Conservation (phyloP, 37 sponge, comb jelly and placozoan genomes). For the Geodia barretti region DNA sequence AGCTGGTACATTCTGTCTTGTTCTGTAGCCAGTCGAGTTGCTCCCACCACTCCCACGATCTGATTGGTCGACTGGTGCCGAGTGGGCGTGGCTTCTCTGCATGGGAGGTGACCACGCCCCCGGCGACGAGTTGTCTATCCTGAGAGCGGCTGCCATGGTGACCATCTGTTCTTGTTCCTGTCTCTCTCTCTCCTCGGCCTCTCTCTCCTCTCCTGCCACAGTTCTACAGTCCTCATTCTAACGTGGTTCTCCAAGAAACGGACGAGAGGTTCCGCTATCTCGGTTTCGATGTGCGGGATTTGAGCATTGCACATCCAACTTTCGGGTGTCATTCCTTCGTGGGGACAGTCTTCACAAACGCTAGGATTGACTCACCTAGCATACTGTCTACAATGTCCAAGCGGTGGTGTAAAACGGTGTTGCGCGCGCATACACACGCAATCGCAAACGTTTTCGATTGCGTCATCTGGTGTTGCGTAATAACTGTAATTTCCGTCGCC, state of each 20-base stretch:
- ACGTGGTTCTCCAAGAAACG: conserved; percentile 69
- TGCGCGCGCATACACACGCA: too few relatives aligned
- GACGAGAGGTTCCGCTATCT: conserved; percentile 81
- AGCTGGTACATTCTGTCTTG: too few relatives aligned
- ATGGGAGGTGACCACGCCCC: too few relatives aligned
- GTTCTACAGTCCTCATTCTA: conserved; percentile 44
- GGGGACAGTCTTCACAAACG: conserved; percentile 79
- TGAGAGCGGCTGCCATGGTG: neutral
- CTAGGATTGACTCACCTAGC: conserved; percentile 51
- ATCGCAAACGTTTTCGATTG: too few relatives aligned
- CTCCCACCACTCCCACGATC: too few relatives aligned
- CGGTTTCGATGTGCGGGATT: conserved; percentile 80
- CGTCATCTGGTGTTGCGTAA: too few relatives aligned
- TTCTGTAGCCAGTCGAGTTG: too few relatives aligned
- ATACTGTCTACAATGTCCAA: conserved; percentile 46
- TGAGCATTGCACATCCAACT: conserved; percentile 67
- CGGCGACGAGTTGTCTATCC: too few relatives aligned
- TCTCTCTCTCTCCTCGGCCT: neutral
- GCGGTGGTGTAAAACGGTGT: too few relatives aligned
- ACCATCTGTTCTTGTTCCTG: neutral
- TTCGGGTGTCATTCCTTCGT: conserved; percentile 58
- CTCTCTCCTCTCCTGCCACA: neutral
- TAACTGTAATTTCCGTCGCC: too few relatives aligned
- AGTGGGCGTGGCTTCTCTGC: too few relatives aligned
- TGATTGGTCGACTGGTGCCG: too few relatives aligned